Evolutionary conservation across 2,797 vertebrate species (phyloP).

Genomic region (Lepus townsendii): DNA sequence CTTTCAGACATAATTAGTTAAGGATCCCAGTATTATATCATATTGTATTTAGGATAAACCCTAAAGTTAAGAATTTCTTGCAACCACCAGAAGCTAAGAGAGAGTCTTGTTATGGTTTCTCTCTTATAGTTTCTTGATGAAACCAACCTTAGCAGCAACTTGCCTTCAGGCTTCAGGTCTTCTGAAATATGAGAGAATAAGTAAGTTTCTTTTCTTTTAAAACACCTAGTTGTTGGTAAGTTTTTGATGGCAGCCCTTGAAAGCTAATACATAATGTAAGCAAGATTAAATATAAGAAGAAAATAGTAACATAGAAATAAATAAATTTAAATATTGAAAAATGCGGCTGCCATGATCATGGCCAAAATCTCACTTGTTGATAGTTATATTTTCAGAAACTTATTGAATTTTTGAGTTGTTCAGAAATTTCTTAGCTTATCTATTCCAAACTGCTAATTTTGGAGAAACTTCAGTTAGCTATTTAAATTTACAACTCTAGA

Average conservation of each 20-base stretch:
- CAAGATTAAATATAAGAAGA: background rate
- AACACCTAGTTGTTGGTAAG: background rate
- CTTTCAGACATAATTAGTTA: background rate
- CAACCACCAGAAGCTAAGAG: background rate
- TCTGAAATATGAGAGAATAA: background rate
- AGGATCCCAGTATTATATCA: background rate
- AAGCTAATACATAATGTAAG: background rate
- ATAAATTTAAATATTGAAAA: conserved; percentile 23
- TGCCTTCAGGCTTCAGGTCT: background rate
- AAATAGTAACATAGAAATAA: background rate
- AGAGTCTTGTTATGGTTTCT: background rate
- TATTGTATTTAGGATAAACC: background rate
- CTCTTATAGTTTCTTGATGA: background rate
- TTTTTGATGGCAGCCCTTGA: background rate
- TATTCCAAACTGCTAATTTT: background rate
- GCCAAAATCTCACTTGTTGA: background rate
- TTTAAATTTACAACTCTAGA: background rate
- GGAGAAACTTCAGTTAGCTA: background rate
- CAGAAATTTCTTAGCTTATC: background rate
- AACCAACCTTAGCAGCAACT: background rate
- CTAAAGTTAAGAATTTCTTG: background rate
- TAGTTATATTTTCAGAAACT: background rate
- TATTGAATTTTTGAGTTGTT: background rate
- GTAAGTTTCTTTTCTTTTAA: background rate
- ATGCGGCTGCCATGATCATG: background rate